Percentiles rank a stretch among this genome's conserved stretches.
phyloP scores from a whole-genome alignment of 2,888 invertebrate genomes.

The Lacanobia wlatinum region DNA sequence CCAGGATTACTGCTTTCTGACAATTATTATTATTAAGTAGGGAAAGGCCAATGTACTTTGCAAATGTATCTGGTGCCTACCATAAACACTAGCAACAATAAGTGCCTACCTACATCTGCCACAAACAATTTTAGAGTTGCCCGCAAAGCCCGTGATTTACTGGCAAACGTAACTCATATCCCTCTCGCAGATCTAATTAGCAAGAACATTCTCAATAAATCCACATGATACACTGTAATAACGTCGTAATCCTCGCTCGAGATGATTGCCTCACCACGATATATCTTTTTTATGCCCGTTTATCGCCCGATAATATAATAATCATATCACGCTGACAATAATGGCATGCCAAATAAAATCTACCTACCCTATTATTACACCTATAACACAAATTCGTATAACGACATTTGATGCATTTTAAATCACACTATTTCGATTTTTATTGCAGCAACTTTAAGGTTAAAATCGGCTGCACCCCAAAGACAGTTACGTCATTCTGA shows the following conservation, averaged over 20 bases:
- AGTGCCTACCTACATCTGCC: slow-evolving; percentile 1
- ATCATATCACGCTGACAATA: slow-evolving; percentile 89
- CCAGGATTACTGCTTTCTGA: too few relatives aligned
- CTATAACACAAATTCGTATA: slow-evolving; percentile 69
- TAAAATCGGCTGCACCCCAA: slow-evolving; percentile 53
- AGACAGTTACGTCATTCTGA: slow-evolving; percentile 71
- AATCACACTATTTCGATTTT: slow-evolving; percentile 26
- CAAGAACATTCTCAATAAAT: slow-evolving; percentile 83
- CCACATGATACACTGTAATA: slow-evolving; percentile 86
- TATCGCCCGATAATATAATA: slow-evolving; percentile 90
- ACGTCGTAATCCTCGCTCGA: slow-evolving; percentile 83
- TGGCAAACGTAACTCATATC: slow-evolving; percentile 55
- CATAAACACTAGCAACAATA: not conserved
- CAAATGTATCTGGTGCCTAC: too few relatives aligned
- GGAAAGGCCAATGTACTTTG: too few relatives aligned
- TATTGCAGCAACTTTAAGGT: slow-evolving; percentile 55
- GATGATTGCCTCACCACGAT: slow-evolving; percentile 86
- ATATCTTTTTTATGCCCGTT: slow-evolving; percentile 89
- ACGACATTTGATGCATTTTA: slow-evolving; percentile 54
- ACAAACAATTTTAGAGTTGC: slow-evolving; percentile 30
- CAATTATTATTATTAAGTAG: too few relatives aligned
- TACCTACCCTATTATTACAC: slow-evolving; percentile 86
- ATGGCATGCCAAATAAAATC: slow-evolving; percentile 90
- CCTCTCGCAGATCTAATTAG: slow-evolving; percentile 76
- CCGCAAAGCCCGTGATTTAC: slow-evolving; percentile 50